Base-by-base conservation (phyloP, 1,140 invertebrate genomes). In the Drosophila santomea region DNA sequence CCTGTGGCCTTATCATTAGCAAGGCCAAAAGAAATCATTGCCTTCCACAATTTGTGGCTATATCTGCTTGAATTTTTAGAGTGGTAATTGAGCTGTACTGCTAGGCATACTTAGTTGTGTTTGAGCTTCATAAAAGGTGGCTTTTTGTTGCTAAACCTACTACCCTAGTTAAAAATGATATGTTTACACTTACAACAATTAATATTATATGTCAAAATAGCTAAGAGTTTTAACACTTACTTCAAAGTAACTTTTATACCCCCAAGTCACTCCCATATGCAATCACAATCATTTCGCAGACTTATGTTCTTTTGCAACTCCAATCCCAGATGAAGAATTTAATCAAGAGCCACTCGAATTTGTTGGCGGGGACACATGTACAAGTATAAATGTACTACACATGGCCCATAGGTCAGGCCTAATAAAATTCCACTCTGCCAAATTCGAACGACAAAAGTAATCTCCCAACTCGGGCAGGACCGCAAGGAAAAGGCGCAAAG, bases 381-480 rank as follows among this genome's bases (percentile, higher is more conserved):
- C 15, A 15, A 32, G 8, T 52, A 68, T 32, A 68, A 68, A 35
- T 66, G 61, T 51, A 55, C 47, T 63, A 63, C 71, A 74, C 50
- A 76, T 76, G 74, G 51, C 61, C 73, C 73, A 67, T 76, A 76
- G 59, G 73, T 76, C 73, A 75, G 58, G 73, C 72, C 73, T 76
- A 76, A 76, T 76, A 76, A 76, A 76, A 76, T 76, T 76, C 54
- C 62, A 52, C 73, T 67, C 73, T 43, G 55, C 54, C 73, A 76
- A 67, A 76, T 66, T 76, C 73, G 73, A 67, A 76, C 72, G 73
- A 76, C 73, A 76, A 76, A 76, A 76, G 61, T 67, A 76, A 61
- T 45, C 76, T 57, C 76, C 44, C 12, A 59, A 64, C 52, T 39
- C 55, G 2, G 20, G 14, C 55, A 48, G 20, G n/a, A 15, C 43